Base-by-base conservation (phyloP, 2,888 invertebrate genomes). In the Agrotis segetum region DNA sequence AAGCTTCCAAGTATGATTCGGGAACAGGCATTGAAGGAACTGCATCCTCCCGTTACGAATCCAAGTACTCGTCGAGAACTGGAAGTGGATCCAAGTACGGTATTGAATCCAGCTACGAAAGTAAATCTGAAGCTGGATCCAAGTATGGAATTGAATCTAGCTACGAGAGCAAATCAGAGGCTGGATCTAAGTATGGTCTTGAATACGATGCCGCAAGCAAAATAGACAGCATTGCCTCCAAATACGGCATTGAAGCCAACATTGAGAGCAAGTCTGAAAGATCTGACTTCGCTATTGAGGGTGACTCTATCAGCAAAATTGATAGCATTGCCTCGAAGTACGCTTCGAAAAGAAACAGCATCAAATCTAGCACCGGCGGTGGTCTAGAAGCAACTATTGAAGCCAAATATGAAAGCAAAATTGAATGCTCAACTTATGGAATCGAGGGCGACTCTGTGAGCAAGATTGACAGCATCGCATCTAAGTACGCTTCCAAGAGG, bases 31-130 rank as follows among this genome's bases (percentile, higher is more conserved):
- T 91, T 44, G 96, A 95, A 74, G 95, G 95, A 50, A 86, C 89
- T 17, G 90, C 90, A 3, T 86, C 90, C 50, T 92, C 94, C 5
- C 90, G 92, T 52, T 93, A 94, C 66, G 96, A 95, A 82, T 94
- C 95, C 34, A 95, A 93, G 72, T 95, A 94, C 74, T 92, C 92
- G 11, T 81, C 89, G 13, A 91, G 89, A 75, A 81, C 70, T 14
- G 84, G 83, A 58, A 77, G 83, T 49, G 82, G 77, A 40, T 77
- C 79, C 14, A 85, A 89, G 53, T 91, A 91, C 63, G 92, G 92
- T 24, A 83, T 88, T 21, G 92, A 94, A 44, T 89, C 92, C 17
- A 92, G 89, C 80, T 88, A 84, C 11, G 92, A 92, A 55, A 93
- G 90, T 74, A 93, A 91, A 85, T 90, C 90, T 40, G 92, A 93